Percentiles rank a stretch among this genome's conserved stretches.
Evolutionary conservation across 1,140 invertebrate species (phyloP).

Genomic region (Eubasilissa regina): DNA sequence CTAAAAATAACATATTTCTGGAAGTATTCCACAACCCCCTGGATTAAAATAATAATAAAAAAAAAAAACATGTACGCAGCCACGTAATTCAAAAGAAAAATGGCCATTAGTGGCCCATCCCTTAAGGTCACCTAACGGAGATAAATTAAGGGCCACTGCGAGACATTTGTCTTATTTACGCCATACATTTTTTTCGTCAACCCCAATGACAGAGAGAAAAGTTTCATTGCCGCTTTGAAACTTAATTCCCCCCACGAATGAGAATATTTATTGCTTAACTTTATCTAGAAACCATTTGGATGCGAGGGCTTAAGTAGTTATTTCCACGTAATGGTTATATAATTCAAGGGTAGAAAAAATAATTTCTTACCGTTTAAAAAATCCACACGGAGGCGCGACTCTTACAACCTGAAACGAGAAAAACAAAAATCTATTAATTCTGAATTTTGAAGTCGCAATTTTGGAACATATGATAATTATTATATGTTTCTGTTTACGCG

Average conservation of each 20-base stretch:
- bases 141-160: constrained; percentile 4
- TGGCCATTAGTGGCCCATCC: no score
- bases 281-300: neutral
- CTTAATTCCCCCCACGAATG: neutral
- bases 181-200: constrained; percentile 11
- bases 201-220: constrained; percentile 8
- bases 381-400: neutral
- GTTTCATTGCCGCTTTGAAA: neutral
- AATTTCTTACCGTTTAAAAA: neutral
- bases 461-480: no score
- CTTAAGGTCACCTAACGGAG: constrained; percentile 16
- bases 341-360: no score
- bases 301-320: no score
- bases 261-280: constrained; percentile 22
- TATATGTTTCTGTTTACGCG: no score
- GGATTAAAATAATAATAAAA: neutral
- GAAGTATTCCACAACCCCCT: no score
- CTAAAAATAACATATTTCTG: no score
- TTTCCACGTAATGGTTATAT: no score
- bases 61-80: neutral
- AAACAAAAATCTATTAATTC: no score
- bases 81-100: neutral
- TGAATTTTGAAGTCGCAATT: no score
- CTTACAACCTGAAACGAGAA: neutral
- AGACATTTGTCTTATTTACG: constrained; percentile 29